Conservation (phyloP, 2,888 invertebrate genomes). For the Microdon myrmicae region DNA sequence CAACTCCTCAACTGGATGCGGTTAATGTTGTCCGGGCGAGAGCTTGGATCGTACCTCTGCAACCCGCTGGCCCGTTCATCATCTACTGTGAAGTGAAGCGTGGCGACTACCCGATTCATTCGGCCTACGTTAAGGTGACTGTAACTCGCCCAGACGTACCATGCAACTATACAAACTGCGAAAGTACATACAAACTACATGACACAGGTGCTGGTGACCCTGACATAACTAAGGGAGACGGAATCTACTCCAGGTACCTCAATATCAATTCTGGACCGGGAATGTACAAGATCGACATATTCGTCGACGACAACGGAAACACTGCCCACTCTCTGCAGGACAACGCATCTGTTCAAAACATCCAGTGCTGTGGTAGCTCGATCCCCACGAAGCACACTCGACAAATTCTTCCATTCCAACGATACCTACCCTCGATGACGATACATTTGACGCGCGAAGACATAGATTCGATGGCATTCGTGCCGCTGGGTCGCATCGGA, state of each 20-base stretch:
- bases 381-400: slow-evolving; percentile 66
- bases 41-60: slow-evolving; percentile 67
- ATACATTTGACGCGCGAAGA: slow-evolving; percentile 66
- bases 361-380: slow-evolving; percentile 69
- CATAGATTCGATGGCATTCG: slow-evolving; percentile 49
- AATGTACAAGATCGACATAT: slow-evolving; percentile 68
- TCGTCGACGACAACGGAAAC: slow-evolving; percentile 69
- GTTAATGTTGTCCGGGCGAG: slow-evolving; percentile 58
- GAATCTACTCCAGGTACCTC: slow-evolving; percentile 74
- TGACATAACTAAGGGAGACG: slow-evolving; percentile 73
- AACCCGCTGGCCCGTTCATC: slow-evolving; percentile 66
- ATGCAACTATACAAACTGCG: slow-evolving; percentile 56
- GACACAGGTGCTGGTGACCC: slow-evolving; percentile 75
- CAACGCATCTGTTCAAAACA: slow-evolving; percentile 30
- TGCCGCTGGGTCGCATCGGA: slow-evolving; percentile 67
- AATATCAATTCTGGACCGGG: slow-evolving; percentile 68
- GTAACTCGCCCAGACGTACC: slow-evolving; percentile 63
- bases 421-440: slow-evolving; percentile 68
- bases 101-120: slow-evolving; percentile 70
- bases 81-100: slow-evolving; percentile 70
- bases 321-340: slow-evolving; percentile 63
- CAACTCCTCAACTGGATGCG: slow-evolving; percentile 67
- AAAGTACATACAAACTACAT: slow-evolving; percentile 67
- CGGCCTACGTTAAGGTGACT: slow-evolving; percentile 70
- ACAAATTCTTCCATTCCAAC: slow-evolving; percentile 69